Conservation (phyloP, 2,797 vertebrate genomes). For the Sparidentex hasta region DNA sequence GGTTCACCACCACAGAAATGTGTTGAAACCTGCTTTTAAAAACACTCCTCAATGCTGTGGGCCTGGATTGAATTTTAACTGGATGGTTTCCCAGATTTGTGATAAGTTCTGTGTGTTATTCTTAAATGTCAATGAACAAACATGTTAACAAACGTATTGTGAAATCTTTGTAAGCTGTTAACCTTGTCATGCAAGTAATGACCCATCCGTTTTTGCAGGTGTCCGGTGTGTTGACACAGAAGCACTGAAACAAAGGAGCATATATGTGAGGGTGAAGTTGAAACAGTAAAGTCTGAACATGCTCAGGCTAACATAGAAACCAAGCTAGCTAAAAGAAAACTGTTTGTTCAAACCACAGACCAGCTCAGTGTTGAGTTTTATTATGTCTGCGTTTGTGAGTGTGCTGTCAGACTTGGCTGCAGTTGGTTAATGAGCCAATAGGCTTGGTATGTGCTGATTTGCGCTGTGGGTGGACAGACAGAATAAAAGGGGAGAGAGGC, state of each 20-base stretch:
- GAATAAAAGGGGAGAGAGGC: constrained; percentile 16
- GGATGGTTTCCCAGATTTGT: not conserved
- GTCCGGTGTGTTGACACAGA: not conserved
- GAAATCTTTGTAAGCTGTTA: not conserved
- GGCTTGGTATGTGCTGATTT: constrained; percentile 74
- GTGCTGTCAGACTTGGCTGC: constrained; percentile 58
- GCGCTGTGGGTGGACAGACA: constrained; percentile 42
- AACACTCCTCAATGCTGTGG: not conserved
- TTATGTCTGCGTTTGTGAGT: constrained; percentile 10
- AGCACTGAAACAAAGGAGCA: not conserved
- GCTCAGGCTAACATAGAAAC: not conserved
- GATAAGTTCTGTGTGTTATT: not conserved
- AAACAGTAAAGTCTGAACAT: constrained; percentile 7
- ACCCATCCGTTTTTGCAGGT: not conserved
- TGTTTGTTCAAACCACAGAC: not conserved
- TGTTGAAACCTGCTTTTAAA: not conserved
- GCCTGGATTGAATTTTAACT: not conserved
- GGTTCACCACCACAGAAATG: not conserved
- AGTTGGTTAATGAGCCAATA: constrained; percentile 65
- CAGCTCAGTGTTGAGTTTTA: constrained; percentile 28
- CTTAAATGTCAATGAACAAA: not conserved
- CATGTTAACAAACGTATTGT: constrained; percentile 3
- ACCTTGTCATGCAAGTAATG: not conserved
- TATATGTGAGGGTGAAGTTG: constrained; percentile 15
- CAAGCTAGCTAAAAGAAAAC: constrained; percentile 14